Evolutionary conservation across 2,888 invertebrate species (phyloP).

Genomic region (Tachina lurida): DNA sequence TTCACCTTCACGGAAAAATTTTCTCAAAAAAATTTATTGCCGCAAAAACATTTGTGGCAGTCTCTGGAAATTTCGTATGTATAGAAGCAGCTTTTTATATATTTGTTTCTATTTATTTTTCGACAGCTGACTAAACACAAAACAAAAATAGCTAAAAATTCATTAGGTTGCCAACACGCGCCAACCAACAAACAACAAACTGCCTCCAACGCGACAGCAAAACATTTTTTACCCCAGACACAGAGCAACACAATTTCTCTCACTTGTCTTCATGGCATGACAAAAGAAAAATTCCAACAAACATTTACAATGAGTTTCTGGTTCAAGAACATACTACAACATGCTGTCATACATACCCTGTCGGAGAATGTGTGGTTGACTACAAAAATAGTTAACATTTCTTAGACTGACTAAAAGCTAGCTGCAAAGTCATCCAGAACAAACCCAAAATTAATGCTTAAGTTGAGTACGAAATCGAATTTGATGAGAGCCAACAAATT

Average conservation of each 20-base stretch:
- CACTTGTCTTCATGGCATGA: slow-evolving; percentile 46
- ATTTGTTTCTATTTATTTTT: slow-evolving; percentile 23
- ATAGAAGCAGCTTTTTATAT: slow-evolving; percentile 29
- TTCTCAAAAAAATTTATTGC: slow-evolving; percentile 24
- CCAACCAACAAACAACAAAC: slow-evolving; percentile 56
- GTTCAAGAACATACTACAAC: neutral
- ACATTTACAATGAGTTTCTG: slow-evolving; percentile 26
- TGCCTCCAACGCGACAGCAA: slow-evolving; percentile 63
- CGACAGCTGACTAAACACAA: neutral
- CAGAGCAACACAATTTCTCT: slow-evolving; percentile 56
- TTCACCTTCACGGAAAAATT: neutral
- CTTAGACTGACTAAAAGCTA: no score
- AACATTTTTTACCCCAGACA: slow-evolving; percentile 46
- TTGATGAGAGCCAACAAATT: no score
- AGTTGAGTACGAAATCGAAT: no score
- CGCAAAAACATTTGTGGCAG: slow-evolving; percentile 51
- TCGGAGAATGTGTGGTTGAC: no score
- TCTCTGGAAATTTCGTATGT: slow-evolving; percentile 23
- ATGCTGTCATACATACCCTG: no score
- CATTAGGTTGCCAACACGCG: slow-evolving; percentile 67
- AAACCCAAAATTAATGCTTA: no score
- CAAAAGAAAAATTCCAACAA: slow-evolving; percentile 16
- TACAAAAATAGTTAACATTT: no score
- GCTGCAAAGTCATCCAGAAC: no score
- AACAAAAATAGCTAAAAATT: slow-evolving; percentile 56